phyloP scores from a whole-genome alignment of 2,888 invertebrate species.

The Sarcophaga variegata region DNA sequence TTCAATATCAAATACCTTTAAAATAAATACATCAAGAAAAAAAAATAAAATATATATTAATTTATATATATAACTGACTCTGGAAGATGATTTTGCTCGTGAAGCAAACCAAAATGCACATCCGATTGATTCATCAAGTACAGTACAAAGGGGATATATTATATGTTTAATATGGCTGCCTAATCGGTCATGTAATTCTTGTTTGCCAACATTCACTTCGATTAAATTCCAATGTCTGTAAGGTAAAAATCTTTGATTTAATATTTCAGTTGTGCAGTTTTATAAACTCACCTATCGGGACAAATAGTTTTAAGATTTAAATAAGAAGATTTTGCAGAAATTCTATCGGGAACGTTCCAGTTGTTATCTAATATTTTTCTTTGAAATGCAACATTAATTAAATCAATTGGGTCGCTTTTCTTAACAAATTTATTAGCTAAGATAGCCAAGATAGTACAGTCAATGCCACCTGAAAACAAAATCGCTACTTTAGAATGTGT shows the following conservation, averaged over 20 bases:
- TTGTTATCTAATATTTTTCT: conserved; percentile 72
- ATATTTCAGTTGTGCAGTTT: background rate
- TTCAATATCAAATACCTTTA: too few species aligned
- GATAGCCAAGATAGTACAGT: conserved; percentile 94
- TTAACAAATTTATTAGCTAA: conserved; percentile 88
- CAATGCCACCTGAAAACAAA: conserved; percentile 97
- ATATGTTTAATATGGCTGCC: conserved; percentile 87
- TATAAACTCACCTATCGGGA: conserved; percentile 83
- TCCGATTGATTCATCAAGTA: conserved; percentile 97
- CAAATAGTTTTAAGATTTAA: conserved; percentile 87
- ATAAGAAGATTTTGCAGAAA: conserved; percentile 88
- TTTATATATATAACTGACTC: conserved; percentile 67
- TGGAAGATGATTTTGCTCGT: conserved; percentile 83
- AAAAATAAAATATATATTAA: background rate
- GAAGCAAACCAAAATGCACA: conserved; percentile 99
- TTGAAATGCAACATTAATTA: conserved; percentile 96
- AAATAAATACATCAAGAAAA: too few species aligned
- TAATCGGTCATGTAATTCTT: conserved; percentile 85
- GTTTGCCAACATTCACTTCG: conserved; percentile 88
- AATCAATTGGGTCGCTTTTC: conserved; percentile 88
- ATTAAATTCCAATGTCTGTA: conserved; percentile 91
- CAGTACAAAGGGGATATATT: conserved; percentile 91
- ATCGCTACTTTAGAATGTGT: conserved; percentile 88
- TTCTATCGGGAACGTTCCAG: conserved; percentile 91
- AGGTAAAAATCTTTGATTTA: background rate